Conservation (phyloP, 2,797 vertebrate genomes). For the Diplodus sargus region DNA sequence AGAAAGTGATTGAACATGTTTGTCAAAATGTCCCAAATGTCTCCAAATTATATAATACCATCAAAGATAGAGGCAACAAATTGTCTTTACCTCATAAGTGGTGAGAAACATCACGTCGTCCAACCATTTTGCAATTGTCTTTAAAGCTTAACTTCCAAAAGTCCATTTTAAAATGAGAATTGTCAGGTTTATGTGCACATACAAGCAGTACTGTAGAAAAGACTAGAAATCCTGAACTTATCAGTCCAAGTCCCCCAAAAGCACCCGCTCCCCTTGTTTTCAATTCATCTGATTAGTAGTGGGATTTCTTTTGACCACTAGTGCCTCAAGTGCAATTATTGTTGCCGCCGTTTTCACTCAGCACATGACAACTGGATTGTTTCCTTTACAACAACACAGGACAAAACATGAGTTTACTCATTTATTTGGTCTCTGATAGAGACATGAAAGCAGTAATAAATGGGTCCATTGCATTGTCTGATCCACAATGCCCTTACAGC, state of each 20-base stretch:
- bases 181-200: background rate
- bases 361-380: too few relatives aligned
- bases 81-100: background rate
- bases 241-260: background rate
- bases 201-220: background rate
- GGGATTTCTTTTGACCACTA: too few relatives aligned
- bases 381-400: too few relatives aligned
- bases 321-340: too few relatives aligned
- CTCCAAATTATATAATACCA: background rate
- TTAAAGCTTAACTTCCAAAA: background rate
- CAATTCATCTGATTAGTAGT: too few relatives aligned
- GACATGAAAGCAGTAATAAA: too few relatives aligned
- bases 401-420: too few relatives aligned
- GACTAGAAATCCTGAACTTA: background rate
- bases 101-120: background rate
- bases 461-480: too few relatives aligned
- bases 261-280: too few relatives aligned
- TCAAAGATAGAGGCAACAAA: background rate
- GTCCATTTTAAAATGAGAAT: background rate
- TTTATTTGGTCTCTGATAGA: too few relatives aligned
- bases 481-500: too few relatives aligned
- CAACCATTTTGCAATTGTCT: background rate
- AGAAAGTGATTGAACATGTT: background rate
- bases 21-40: background rate
- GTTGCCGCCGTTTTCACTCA: too few relatives aligned